These are phyloP conservation scores for Prinia subflava DNA, from an alignment of 2,113 vertebrate species.

Conservation along the genomic window DNA sequence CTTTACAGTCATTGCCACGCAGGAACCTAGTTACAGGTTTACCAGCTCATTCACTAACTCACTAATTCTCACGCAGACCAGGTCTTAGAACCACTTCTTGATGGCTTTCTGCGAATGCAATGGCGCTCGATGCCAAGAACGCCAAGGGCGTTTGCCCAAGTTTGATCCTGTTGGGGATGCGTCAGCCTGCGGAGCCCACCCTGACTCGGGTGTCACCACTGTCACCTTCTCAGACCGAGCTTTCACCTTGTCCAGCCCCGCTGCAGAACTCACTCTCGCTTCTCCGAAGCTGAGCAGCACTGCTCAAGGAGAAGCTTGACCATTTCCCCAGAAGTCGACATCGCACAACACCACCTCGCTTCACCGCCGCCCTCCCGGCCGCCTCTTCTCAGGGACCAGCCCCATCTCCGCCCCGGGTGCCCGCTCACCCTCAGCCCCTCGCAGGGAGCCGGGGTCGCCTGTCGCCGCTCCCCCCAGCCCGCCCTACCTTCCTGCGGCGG, in stretches of 20 bases:
- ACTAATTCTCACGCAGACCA: not conserved
- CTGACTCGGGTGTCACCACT: too few species aligned
- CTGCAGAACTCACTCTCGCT: not conserved
- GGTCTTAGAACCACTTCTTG: not conserved
- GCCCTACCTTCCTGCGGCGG: conserved; percentile 60
- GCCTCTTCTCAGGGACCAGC: not conserved
- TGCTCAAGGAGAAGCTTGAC: not conserved
- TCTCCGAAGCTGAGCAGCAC: not conserved
- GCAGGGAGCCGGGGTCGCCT: not conserved
- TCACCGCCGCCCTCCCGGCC: not conserved
- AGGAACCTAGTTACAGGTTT: not conserved
- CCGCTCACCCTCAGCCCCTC: not conserved
- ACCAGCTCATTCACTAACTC: not conserved
- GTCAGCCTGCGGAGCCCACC: too few species aligned
- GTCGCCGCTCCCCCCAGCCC: not conserved
- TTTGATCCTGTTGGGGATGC: not conserved
- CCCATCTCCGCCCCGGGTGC: not conserved
- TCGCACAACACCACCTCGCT: not conserved
- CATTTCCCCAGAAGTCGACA: not conserved
- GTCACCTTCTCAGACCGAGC: not conserved
- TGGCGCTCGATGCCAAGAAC: not conserved
- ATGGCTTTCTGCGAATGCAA: rapidly evolving
- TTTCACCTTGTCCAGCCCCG: not conserved
- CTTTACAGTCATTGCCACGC: rapidly evolving
- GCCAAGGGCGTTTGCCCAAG: not conserved